Evolutionary conservation across 2,113 vertebrate species (phyloP), one percentile per base, ranked within the genome.

Genomic region (Hemibagrus wyckioides): DNA sequence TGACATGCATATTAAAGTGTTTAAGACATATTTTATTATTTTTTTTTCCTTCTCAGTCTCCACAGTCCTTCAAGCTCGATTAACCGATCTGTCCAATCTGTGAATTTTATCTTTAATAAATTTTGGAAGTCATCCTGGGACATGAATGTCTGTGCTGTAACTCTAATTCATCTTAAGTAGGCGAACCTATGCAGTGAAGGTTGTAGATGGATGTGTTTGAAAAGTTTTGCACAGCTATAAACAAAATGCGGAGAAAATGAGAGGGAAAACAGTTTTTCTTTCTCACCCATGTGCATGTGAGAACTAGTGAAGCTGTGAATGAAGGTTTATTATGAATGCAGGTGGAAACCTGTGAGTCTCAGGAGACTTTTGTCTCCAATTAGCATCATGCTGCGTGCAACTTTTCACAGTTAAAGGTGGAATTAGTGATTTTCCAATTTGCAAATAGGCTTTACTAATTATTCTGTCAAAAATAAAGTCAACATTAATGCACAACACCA

Each of bases 251-350:
- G 19, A 25, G 21, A 39, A 57, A 56, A 80, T 23, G 4, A 80
- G 8, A 23, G 14, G 3, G 10, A 36, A 54, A 25, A 36, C 6
- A 14, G 30, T 81, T 28, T 36, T 39, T 41, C 5, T 25, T 80
- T 80, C 52, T 57, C 52, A 54, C 25, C 1, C 6, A 9, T 80
- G 5, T 59, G 33, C 21, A 80, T 41, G 61, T 52, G 30, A 36
- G 23, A 54, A 39, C 6, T 86, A 65, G 5, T 54, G 61, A 86
- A 86, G 48, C 85, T 69, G 85, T 69, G 33, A 79, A 69, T 41
- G 6, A 65, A 8, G 14, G 30, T 44, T 76, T 61, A 4, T 57
- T 61, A 48, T 85, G 48, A 71, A 77, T 23, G 9, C n/a, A 44
- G 2, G 28, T 30, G 9, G 69, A 59, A 75, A 76, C 2, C 52